Conservation (phyloP, 2,888 invertebrate species). For the Hipparchia semele region DNA sequence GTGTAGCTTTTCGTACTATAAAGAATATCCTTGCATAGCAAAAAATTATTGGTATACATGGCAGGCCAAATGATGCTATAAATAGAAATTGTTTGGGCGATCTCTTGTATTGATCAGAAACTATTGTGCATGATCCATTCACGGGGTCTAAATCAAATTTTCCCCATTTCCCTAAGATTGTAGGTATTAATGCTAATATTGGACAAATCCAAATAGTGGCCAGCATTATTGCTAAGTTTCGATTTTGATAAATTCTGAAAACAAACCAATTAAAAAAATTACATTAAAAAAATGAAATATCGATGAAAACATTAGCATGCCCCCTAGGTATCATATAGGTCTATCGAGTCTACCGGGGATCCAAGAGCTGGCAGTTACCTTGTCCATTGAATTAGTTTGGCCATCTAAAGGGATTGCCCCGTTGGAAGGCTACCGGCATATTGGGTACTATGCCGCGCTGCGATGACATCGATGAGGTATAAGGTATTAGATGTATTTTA, state of each 20-base stretch:
- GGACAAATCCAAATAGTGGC: conserved; percentile 87
- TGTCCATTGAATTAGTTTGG: no score
- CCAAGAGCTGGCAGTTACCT: no score
- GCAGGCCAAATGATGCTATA: conserved; percentile 91
- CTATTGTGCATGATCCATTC: conserved; percentile 91
- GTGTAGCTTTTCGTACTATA: conserved; percentile 88
- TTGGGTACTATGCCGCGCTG: no score
- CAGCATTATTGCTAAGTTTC: conserved; percentile 87
- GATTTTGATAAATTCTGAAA: conserved; percentile 86
- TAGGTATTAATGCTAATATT: conserved; percentile 87
- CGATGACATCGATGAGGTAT: no score
- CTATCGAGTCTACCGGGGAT: no score
- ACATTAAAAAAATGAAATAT: background rate
- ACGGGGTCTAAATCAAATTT: conserved; percentile 88
- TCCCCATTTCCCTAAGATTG: conserved; percentile 90
- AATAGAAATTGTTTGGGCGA: conserved; percentile 92
- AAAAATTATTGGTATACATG: conserved; percentile 91
- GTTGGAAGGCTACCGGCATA: no score
- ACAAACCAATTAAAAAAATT: background rate
- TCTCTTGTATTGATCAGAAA: conserved; percentile 85
- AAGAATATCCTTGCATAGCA: conserved; percentile 93
- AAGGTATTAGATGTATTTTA: no score
- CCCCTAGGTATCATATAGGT: no score
- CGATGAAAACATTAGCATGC: no score
- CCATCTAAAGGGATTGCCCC: no score